A percentile compares a stretch with the other conserved stretches of the same genome.
phyloP scores from a whole-genome alignment of 2,888 invertebrate genomes.

The Zhuqinia jingwanae region DNA sequence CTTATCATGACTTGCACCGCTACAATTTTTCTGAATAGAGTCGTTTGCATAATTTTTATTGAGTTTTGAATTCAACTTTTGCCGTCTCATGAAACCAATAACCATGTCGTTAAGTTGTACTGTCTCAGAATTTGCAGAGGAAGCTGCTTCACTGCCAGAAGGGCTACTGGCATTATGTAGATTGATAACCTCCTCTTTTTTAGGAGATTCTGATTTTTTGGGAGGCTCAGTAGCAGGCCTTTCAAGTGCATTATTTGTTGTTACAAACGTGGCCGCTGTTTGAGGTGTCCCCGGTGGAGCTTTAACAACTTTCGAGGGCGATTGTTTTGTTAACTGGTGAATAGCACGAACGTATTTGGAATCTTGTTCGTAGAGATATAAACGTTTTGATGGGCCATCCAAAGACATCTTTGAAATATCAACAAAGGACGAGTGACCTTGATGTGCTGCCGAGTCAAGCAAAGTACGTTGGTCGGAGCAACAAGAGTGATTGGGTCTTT shows the following conservation, averaged over 20 bases:
- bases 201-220: background rate
- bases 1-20: too few species aligned
- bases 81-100: background rate
- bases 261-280: background rate
- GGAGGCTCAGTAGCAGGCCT: background rate
- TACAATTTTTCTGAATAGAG: too few species aligned
- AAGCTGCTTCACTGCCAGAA: background rate
- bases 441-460: background rate
- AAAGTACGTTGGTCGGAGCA: background rate
- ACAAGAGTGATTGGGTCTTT: background rate
- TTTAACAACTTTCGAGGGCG: background rate
- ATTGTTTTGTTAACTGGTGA: background rate
- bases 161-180: background rate
- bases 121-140: background rate
- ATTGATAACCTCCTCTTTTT: background rate
- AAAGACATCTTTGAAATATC: background rate
- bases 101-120: background rate
- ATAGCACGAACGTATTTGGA: background rate
- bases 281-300: background rate
- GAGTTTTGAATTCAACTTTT: background rate
- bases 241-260: too few species aligned
- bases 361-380: background rate
- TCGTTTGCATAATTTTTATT: background rate
- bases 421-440: background rate
- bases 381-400: background rate